Evolutionary conservation across 2,797 vertebrate species (phyloP).

Genomic region (Malurus splendens): DNA sequence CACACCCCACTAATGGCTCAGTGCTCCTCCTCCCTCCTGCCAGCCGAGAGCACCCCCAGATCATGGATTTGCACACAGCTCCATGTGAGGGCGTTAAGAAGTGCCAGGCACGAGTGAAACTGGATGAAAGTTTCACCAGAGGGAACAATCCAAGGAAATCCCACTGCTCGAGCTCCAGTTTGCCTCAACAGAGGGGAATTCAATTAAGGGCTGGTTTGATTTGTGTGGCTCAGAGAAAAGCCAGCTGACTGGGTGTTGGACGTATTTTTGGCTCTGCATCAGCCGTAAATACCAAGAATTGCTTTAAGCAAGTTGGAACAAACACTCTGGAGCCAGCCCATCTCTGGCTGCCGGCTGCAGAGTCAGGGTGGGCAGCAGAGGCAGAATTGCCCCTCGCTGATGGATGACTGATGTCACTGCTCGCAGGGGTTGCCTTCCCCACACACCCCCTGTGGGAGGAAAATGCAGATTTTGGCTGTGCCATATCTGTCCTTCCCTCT

Average conservation of each 20-base stretch:
- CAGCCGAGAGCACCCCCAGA: not conserved
- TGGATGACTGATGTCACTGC: not conserved
- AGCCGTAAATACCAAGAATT: constrained; percentile 2
- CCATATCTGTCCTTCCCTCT: not conserved
- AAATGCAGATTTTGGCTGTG: not conserved
- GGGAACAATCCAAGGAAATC: constrained; percentile 56
- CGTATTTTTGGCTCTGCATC: not conserved
- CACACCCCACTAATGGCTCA: rapidly evolving
- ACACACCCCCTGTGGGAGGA: not conserved
- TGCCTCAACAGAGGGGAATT: constrained; percentile 24
- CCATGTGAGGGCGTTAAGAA: not conserved
- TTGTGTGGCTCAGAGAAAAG: not conserved
- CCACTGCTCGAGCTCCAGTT: not conserved
- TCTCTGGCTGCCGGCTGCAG: not conserved
- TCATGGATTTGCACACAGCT: not conserved
- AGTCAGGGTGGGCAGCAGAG: not conserved
- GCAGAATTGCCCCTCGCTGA: not conserved
- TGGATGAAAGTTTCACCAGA: not conserved
- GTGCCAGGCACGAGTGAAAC: not conserved
- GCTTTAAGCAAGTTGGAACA: not conserved
- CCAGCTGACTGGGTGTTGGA: not conserved
- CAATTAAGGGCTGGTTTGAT: constrained; percentile 15
- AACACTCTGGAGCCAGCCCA: not conserved
- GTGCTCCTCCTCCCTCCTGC: not conserved
- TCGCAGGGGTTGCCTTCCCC: not conserved